phyloP scores from a whole-genome alignment of 2,888 invertebrate species.

The Apantesis nais region DNA sequence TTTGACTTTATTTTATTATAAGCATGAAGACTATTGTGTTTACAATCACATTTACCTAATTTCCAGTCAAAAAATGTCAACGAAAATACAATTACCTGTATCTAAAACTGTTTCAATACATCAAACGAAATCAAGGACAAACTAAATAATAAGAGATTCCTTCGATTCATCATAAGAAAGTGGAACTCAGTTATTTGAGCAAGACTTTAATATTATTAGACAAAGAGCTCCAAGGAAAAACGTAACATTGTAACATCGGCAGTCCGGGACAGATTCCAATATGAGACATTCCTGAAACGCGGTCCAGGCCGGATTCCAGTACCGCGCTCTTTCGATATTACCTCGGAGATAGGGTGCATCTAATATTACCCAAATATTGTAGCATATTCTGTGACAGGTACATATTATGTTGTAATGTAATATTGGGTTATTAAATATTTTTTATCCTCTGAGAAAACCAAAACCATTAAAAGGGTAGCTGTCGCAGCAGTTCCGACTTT shows the following conservation, averaged over 20 bases:
- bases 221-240: conserved; percentile 50
- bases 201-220: conserved; percentile 44
- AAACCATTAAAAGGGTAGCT: not conserved
- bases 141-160: conserved; percentile 22
- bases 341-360: conserved; percentile 42
- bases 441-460: not conserved
- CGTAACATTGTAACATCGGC: conserved; percentile 50
- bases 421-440: not conserved
- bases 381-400: conserved; percentile 34
- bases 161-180: conserved; percentile 20
- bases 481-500: not conserved
- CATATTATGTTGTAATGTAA: conserved; percentile 15
- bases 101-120: not conserved
- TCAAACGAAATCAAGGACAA: not conserved
- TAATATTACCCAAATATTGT: conserved; percentile 38
- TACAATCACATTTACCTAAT: not conserved
- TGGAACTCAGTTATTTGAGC: conserved; percentile 32
- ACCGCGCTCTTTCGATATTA: conserved; percentile 49
- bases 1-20: no score
- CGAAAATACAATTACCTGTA: not conserved
- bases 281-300: conserved; percentile 61
- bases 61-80: not conserved
- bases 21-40: not conserved
- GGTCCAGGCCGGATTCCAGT: conserved; percentile 52
- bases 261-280: conserved; percentile 62